These are phyloP conservation scores for Platichthys flesus DNA, from an alignment of 2,113 vertebrate species.

Conservation along the genomic window DNA sequence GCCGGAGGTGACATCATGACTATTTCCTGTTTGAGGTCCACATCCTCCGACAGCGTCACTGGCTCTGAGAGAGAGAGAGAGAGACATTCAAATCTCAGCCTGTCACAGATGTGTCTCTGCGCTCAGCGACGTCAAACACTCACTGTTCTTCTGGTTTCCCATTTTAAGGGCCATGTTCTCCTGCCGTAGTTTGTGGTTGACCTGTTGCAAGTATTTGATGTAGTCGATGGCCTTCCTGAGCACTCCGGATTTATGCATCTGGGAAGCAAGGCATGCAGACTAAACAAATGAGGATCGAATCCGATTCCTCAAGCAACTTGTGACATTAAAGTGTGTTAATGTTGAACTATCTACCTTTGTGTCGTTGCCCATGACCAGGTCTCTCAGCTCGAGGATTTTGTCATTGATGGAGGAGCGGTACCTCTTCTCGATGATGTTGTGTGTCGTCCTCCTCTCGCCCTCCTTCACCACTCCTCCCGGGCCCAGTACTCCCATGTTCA, in stretches of 20 bases:
- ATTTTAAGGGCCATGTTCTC: conserved; percentile 97
- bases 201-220: conserved; percentile 96
- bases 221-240: conserved; percentile 97
- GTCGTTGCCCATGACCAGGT: conserved; percentile 96
- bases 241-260: conserved; percentile 99
- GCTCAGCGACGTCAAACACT: conserved; percentile 56
- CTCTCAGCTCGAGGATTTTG: conserved; percentile 96
- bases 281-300: background rate
- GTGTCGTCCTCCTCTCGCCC: conserved; percentile 95
- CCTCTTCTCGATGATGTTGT: conserved; percentile 99
- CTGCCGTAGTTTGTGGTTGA: conserved; percentile 95
- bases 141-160: conserved; percentile 96
- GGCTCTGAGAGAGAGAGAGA: conserved; percentile 63
- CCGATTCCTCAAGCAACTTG: background rate
- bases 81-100: background rate
- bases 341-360: conserved; percentile 86
- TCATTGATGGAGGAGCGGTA: conserved; percentile 98
- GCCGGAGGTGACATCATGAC: conserved; percentile 96
- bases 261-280: background rate
- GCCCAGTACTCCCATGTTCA: conserved; percentile 74
- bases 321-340: background rate
- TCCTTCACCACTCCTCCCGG: conserved; percentile 89
- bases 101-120: background rate
- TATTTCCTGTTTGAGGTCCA: conserved; percentile 92
- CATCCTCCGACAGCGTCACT: conserved; percentile 77